Evolutionary conservation across 2,888 invertebrate genomes (phyloP).

Genomic region (Eilema griseolum): DNA sequence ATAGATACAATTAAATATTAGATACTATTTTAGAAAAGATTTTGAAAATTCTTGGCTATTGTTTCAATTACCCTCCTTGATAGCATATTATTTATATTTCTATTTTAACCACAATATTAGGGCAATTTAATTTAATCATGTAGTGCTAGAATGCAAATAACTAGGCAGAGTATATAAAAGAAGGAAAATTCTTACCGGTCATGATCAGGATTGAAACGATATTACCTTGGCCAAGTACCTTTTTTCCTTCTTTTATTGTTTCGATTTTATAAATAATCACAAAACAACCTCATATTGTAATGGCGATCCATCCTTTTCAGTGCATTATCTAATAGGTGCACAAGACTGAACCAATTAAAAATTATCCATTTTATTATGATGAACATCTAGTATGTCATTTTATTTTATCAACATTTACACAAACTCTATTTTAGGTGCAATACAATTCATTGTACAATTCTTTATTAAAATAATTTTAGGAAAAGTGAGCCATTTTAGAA

Average conservation of each 20-base stretch:
- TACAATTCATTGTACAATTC: constrained; percentile 68
- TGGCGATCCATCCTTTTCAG: constrained; percentile 57
- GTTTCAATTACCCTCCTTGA: constrained; percentile 68
- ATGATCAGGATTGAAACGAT: constrained; percentile 23
- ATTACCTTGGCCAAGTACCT: constrained; percentile 26
- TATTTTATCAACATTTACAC: constrained; percentile 64
- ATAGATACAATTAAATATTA: constrained; percentile 62
- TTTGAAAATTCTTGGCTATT: constrained; percentile 31
- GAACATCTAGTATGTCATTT: constrained; percentile 59
- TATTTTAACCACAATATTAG: constrained; percentile 42
- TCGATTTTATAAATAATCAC: constrained; percentile 46
- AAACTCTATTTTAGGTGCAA: constrained; percentile 78
- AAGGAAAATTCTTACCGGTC: constrained; percentile 61
- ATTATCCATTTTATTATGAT: constrained; percentile 63
- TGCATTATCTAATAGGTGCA: constrained; percentile 76
- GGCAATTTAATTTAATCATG: constrained; percentile 46
- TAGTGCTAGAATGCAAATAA: constrained; percentile 60
- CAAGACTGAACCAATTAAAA: constrained; percentile 55
- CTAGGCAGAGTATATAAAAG: constrained; percentile 64
- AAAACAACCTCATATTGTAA: constrained; percentile 51
- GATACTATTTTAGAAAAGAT: constrained; percentile 12
- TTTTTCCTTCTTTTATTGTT: constrained; percentile 68
- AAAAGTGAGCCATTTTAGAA: constrained; percentile 87
- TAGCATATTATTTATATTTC: constrained; percentile 40
- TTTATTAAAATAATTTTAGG: constrained; percentile 75